Evolutionary conservation across 1,140 invertebrate species (phyloP).

Genomic region (Glossosoma conforme): DNA sequence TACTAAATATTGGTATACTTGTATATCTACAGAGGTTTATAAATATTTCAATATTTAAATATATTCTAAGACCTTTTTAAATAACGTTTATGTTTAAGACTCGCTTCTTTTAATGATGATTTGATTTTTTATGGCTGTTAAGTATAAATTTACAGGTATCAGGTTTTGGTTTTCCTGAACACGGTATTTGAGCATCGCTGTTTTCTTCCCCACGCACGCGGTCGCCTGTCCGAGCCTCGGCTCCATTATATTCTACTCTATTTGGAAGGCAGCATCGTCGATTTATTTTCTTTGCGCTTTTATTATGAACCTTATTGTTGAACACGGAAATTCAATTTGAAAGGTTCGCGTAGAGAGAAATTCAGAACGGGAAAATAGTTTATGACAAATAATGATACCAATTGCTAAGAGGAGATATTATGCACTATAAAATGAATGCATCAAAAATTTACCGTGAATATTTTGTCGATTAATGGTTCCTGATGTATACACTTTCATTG

Average conservation of each 20-base stretch:
- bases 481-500: slow-evolving; percentile 1
- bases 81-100: neutral
- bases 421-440: neutral
- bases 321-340: slow-evolving; percentile 17
- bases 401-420: neutral
- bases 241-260: slow-evolving; percentile 17
- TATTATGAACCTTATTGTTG: slow-evolving; percentile 20
- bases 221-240: neutral
- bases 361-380: too few species aligned
- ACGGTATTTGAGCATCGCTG: neutral
- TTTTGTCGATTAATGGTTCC: neutral
- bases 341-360: too few species aligned
- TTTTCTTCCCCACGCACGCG: neutral
- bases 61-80: neutral
- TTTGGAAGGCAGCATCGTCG: slow-evolving; percentile 11
- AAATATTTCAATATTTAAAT: too few species aligned
- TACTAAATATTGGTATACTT: too few species aligned
- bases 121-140: slow-evolving; percentile 12
- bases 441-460: neutral
- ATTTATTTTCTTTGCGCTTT: slow-evolving; percentile 14
- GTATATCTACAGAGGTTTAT: too few species aligned
- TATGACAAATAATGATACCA: neutral
- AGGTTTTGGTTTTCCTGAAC: neutral
- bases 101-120: neutral
- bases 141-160: neutral